Evolutionary conservation across 2,797 vertebrate genomes (phyloP).

Genomic region (Philypnodon macrostomus): DNA sequence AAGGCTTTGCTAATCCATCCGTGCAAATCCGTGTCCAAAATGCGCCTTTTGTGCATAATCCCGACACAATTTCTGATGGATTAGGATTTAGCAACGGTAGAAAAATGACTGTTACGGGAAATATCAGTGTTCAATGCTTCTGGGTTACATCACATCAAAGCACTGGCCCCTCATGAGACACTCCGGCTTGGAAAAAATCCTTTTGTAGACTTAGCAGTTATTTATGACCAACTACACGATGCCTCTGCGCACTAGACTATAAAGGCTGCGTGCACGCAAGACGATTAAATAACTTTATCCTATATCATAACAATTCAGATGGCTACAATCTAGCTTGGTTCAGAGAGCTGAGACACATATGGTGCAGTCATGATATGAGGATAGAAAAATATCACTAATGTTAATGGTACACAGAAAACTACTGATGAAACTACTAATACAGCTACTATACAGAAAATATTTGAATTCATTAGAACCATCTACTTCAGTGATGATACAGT

Average conservation of each 20-base stretch:
- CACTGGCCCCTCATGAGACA: constrained; percentile 15
- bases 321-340: constrained; percentile 7
- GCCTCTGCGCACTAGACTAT: constrained; percentile 1
- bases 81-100: constrained; percentile 62
- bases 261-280: constrained; percentile 1
- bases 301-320: constrained; percentile 23
- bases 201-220: constrained; percentile 1
- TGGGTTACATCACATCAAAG: constrained; percentile 48
- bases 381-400: too few relatives aligned
- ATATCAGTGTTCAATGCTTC: constrained; percentile 53
- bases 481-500: too few relatives aligned
- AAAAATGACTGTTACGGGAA: constrained; percentile 52
- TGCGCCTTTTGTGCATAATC: constrained; percentile 78
- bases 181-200: constrained; percentile 8
- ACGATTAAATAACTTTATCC: constrained; percentile 32
- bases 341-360: constrained; percentile 7
- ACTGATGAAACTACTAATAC: too few relatives aligned
- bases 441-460: too few relatives aligned
- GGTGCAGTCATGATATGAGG: constrained; percentile 35
- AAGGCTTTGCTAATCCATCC: constrained; percentile 76
- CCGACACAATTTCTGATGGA: constrained; percentile 72
- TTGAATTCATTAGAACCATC: too few relatives aligned
- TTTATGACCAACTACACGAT: constrained; percentile 14
- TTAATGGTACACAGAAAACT: too few relatives aligned
- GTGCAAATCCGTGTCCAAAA: constrained; percentile 78